Conservation (phyloP, 1,140 invertebrate species). For the Colletes gigas region DNA sequence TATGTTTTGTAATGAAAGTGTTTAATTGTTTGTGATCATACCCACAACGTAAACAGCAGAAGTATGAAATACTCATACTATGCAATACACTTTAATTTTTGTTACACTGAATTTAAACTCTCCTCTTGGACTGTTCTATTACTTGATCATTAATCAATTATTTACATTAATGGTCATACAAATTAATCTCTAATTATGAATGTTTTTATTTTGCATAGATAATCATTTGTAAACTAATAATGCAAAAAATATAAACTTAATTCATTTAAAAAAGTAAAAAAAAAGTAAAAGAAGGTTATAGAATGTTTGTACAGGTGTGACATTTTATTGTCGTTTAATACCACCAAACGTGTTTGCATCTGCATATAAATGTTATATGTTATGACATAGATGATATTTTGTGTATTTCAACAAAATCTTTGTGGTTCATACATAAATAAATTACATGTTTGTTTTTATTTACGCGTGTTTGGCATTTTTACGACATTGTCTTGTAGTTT, state of each 20-base stretch:
- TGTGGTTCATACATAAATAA: slow-evolving; percentile 38
- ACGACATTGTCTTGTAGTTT: not conserved
- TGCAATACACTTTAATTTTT: slow-evolving; percentile 8
- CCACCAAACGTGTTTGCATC: slow-evolving; percentile 31
- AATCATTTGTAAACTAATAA: slow-evolving; percentile 10
- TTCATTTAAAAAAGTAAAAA: slow-evolving; percentile 1
- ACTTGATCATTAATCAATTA: not conserved
- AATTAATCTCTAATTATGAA: slow-evolving; percentile 8
- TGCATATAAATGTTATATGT: slow-evolving; percentile 13
- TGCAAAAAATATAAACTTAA: slow-evolving; percentile 1
- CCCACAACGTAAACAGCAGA: slow-evolving; percentile 11
- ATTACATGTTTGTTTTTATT: slow-evolving; percentile 27
- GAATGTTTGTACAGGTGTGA: slow-evolving; percentile 48
- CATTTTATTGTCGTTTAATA: slow-evolving; percentile 42
- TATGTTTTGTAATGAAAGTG: not conserved
- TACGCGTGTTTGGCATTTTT: slow-evolving; percentile 29
- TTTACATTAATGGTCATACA: not conserved
- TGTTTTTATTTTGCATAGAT: not conserved
- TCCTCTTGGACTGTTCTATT: not conserved
- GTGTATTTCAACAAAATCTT: slow-evolving; percentile 30
- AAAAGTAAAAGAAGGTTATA: slow-evolving; percentile 14
- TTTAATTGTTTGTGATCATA: not conserved
- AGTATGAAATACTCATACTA: slow-evolving; percentile 20
- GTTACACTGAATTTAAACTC: slow-evolving; percentile 14
- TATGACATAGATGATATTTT: not conserved